A percentile compares a stretch with the other conserved stretches of the same genome.
phyloP scores from a whole-genome alignment of 2,797 vertebrate genomes.

The Pantherophis vulpinus region DNA sequence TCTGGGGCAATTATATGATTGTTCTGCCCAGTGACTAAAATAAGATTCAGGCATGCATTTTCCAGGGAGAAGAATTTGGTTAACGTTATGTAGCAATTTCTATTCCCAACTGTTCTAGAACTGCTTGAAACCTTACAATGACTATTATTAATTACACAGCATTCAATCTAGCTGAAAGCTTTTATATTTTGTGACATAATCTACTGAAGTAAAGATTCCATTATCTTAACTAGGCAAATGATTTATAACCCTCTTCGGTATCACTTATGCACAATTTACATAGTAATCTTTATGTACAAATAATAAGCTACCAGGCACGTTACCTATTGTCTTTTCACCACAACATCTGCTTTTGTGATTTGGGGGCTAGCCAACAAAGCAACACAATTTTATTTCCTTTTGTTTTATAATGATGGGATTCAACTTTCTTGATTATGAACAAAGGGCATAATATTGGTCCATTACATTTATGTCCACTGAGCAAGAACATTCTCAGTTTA shows the following conservation, averaged over 20 bases:
- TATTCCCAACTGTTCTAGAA: background rate
- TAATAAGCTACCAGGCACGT: slow-evolving; percentile 17
- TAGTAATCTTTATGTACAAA: slow-evolving; percentile 13
- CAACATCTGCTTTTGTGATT: slow-evolving; percentile 21
- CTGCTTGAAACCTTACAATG: slow-evolving; percentile 40
- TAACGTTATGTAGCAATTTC: slow-evolving; percentile 38
- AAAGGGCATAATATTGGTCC: background rate
- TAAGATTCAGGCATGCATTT: background rate
- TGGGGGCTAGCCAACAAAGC: slow-evolving; percentile 35
- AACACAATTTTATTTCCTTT: slow-evolving; percentile 20
- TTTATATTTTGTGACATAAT: slow-evolving; percentile 25
- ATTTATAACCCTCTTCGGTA: slow-evolving; percentile 36
- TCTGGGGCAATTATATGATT: background rate
- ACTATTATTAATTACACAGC: slow-evolving; percentile 36
- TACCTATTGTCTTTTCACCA: slow-evolving; percentile 20
- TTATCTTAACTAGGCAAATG: slow-evolving; percentile 53
- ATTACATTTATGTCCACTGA: background rate
- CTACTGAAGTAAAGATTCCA: slow-evolving; percentile 42
- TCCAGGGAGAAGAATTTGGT: background rate
- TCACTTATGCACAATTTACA: slow-evolving; percentile 23
- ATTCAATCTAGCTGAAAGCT: slow-evolving; percentile 44
- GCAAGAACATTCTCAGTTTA: background rate
- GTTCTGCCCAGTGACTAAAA: background rate
- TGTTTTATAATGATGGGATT: slow-evolving; percentile 11
- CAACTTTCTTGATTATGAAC: background rate